These are phyloP conservation scores for Clangula hyemalis DNA, from an alignment of 2,797 vertebrate genomes.

Conservation along the genomic window DNA sequence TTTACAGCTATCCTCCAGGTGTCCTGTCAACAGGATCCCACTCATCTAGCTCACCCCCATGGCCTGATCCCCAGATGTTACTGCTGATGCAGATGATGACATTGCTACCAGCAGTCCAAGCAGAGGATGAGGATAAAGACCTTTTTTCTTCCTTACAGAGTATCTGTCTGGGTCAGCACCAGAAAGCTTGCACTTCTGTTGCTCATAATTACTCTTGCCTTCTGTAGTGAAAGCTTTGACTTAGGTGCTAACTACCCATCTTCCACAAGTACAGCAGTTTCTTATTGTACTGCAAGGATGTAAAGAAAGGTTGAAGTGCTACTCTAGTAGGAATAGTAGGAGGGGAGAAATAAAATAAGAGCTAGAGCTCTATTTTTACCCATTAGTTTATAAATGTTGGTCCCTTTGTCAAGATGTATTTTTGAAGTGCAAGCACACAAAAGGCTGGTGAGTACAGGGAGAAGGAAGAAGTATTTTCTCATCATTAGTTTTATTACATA, in stretches of 20 bases:
- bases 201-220: background rate
- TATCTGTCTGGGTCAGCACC: background rate
- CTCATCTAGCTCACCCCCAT: background rate
- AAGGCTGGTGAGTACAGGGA: background rate
- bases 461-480: background rate
- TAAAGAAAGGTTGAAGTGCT: background rate
- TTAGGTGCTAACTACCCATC: background rate
- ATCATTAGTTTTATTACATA: slow-evolving; percentile 21
- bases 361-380: background rate
- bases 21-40: background rate
- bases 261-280: background rate
- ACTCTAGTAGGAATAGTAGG: background rate
- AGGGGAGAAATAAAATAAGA: background rate
- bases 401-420: slow-evolving; percentile 53
- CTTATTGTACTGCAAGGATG: background rate
- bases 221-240: background rate
- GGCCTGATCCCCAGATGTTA: background rate
- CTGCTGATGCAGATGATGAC: background rate
- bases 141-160: background rate
- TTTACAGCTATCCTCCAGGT: background rate
- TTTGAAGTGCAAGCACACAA: slow-evolving; percentile 47
- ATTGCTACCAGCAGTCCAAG: background rate
- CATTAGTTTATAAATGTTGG: slow-evolving; percentile 28
- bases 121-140: background rate
- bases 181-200: background rate